Conservation (phyloP, 30 jellyfish, hydroid and myxozoan species). For the Turritopsis rubra region DNA sequence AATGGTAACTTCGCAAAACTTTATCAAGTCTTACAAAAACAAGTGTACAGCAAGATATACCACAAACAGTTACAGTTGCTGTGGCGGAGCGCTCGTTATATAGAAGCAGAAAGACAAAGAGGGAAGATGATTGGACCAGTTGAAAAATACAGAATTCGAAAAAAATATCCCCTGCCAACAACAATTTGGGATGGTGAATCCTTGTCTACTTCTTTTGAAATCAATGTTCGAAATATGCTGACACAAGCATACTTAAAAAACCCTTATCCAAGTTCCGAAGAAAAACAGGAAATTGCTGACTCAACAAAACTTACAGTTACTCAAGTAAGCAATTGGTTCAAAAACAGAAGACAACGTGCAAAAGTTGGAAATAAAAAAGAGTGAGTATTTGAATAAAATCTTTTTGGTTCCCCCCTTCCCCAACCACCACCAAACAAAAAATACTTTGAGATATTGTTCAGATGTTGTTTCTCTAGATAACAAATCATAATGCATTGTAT, state of each 20-base stretch:
- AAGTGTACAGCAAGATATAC: slow-evolving; percentile 44
- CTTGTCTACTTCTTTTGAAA: slow-evolving; percentile 72
- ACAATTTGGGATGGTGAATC: slow-evolving; percentile 97
- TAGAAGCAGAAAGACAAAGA: slow-evolving; percentile 76
- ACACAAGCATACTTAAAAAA: slow-evolving; percentile 51
- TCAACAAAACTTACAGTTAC: slow-evolving; percentile 71
- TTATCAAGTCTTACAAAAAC: slow-evolving; percentile 54
- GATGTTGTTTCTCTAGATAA: no score
- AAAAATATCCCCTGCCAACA: slow-evolving; percentile 83
- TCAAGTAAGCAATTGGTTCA: slow-evolving; percentile 96
- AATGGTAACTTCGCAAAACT: slow-evolving; percentile 54
- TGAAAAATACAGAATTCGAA: slow-evolving; percentile 82
- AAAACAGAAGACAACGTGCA: slow-evolving; percentile 81
- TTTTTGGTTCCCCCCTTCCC: no score
- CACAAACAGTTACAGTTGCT: slow-evolving; percentile 73
- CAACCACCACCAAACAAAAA: no score
- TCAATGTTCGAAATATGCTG: slow-evolving; percentile 54
- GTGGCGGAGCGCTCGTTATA: slow-evolving; percentile 87
- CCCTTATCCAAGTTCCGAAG: slow-evolving; percentile 78
- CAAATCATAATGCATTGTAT: no score
- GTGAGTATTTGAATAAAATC: neutral
- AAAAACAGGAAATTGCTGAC: slow-evolving; percentile 60
- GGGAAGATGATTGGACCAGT: slow-evolving; percentile 86
- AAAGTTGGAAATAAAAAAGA: slow-evolving; percentile 3
- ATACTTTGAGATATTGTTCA: no score